Evolutionary conservation across 1,140 invertebrate genomes (phyloP).

Genomic region (Aethina tumida): DNA sequence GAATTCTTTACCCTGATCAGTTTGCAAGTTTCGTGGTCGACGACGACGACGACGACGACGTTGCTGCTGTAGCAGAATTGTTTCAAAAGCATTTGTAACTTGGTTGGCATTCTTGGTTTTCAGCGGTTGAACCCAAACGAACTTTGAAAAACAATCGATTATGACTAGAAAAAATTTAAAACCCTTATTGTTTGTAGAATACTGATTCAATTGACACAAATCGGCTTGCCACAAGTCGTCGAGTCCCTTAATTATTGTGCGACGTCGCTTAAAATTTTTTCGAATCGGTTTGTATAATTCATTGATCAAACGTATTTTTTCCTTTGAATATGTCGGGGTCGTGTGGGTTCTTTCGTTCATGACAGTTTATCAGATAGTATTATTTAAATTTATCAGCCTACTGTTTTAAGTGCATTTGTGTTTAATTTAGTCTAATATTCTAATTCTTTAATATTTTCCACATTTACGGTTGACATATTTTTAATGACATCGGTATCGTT

Average conservation of each 20-base stretch:
- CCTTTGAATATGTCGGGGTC: no score
- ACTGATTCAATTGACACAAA: slow-evolving; percentile 33
- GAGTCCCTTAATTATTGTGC: slow-evolving; percentile 29
- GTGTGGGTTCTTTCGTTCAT: no score
- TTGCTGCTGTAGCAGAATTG: slow-evolving; percentile 22
- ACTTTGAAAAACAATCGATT: slow-evolving; percentile 40
- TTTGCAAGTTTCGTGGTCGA: slow-evolving; percentile 39
- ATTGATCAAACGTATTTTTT: no score
- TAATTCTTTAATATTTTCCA: no score
- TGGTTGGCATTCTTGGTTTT: slow-evolving; percentile 37
- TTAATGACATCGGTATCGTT: no score
- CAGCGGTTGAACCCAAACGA: slow-evolving; percentile 36
- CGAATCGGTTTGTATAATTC: slow-evolving; percentile 32
- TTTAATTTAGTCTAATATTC: no score
- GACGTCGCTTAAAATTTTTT: slow-evolving; percentile 25
- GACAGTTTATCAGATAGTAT: no score
- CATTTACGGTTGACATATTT: no score
- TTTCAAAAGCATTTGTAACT: slow-evolving; percentile 25
- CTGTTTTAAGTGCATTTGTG: no score
- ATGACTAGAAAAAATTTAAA: slow-evolving; percentile 37
- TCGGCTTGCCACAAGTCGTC: slow-evolving; percentile 37
- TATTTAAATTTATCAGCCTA: no score
- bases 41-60: no score
- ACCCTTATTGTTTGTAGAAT: slow-evolving; percentile 32
- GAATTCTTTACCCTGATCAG: slow-evolving; percentile 38